Percentiles rank a stretch among this genome's conserved stretches.
Conservation (phyloP, 2,888 invertebrate genomes). For the Trisateles emortualis region DNA sequence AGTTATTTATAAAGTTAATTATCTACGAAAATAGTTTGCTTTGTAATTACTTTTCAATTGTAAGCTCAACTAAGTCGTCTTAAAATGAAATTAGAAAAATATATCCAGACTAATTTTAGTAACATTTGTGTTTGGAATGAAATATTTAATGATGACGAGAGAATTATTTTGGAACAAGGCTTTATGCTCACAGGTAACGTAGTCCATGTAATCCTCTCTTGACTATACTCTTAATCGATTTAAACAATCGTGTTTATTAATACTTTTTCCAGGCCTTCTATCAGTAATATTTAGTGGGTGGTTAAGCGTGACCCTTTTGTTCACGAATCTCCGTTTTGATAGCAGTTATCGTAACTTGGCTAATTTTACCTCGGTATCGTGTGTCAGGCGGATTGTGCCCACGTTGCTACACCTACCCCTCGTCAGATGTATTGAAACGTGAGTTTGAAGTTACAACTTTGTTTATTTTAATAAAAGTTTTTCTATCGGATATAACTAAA, state of each 20-base stretch:
- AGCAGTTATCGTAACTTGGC: constrained; percentile 74
- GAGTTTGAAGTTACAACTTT: constrained; percentile 16
- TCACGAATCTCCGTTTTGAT: constrained; percentile 56
- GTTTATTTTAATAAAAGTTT: neutral
- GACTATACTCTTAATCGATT: neutral
- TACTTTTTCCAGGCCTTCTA: constrained; percentile 58
- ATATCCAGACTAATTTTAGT: constrained; percentile 13
- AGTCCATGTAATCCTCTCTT: neutral
- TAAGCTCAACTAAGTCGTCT: neutral
- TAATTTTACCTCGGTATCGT: constrained; percentile 67
- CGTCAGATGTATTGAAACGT: constrained; percentile 53
- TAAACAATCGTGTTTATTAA: neutral
- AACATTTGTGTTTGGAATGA: constrained; percentile 57
- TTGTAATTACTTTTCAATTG: neutral
- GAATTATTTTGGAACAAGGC: constrained; percentile 51
- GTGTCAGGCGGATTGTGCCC: constrained; percentile 55
- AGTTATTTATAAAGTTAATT: neutral
- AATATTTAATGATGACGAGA: constrained; percentile 57
- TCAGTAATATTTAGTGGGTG: constrained; percentile 57
- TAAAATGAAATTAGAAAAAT: constrained; percentile 23
- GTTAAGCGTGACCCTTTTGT: constrained; percentile 56
- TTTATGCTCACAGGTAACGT: constrained; percentile 58
- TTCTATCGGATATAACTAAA: no score
- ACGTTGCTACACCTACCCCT: constrained; percentile 43
- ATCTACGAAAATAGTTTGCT: neutral